Percentiles rank a stretch among this genome's conserved stretches.
Conservation (phyloP, 2,113 vertebrate genomes). For the Microcebus jonahi region DNA sequence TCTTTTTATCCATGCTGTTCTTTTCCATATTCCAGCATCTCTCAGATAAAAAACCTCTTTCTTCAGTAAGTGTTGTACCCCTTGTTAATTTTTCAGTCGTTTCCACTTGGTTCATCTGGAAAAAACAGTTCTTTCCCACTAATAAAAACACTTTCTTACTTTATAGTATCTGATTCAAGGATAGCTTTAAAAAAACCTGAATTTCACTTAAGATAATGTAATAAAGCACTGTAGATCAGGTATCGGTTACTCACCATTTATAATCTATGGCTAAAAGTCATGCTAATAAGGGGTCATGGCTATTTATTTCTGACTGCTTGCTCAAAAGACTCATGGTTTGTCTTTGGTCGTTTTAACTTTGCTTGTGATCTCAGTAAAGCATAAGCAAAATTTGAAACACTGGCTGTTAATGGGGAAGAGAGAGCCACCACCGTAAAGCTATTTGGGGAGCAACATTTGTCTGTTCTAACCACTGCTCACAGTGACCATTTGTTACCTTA, state of each 20-base stretch:
- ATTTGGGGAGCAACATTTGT: neutral
- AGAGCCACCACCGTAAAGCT: neutral
- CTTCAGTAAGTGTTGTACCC: neutral
- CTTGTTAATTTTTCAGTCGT: conserved; percentile 51
- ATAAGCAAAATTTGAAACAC: neutral
- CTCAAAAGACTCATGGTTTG: conserved; percentile 8
- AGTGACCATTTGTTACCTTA: neutral
- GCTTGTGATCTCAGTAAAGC: neutral
- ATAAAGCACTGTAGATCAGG: conserved; percentile 38
- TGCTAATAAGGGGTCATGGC: conserved; percentile 23
- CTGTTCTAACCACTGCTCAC: neutral
- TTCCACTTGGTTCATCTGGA: conserved; percentile 25
- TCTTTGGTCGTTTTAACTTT: conserved; percentile 33
- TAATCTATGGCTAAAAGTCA: conserved; percentile 36
- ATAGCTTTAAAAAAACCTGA: conserved; percentile 53
- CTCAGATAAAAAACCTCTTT: conserved; percentile 21
- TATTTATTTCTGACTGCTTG: conserved; percentile 40
- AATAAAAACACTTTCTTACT: conserved; percentile 41
- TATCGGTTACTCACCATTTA: conserved; percentile 50
- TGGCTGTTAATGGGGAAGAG: neutral
- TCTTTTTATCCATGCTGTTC: neutral
- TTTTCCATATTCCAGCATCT: neutral
- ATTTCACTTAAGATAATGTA: conserved; percentile 60
- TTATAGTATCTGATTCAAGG: conserved; percentile 52
- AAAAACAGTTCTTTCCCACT: conserved; percentile 42